A percentile compares a stretch with the other conserved stretches of the same genome.
These are phyloP conservation scores for Gerris buenoi DNA, from an alignment of 1,140 invertebrate genomes.

Conservation along the genomic window DNA sequence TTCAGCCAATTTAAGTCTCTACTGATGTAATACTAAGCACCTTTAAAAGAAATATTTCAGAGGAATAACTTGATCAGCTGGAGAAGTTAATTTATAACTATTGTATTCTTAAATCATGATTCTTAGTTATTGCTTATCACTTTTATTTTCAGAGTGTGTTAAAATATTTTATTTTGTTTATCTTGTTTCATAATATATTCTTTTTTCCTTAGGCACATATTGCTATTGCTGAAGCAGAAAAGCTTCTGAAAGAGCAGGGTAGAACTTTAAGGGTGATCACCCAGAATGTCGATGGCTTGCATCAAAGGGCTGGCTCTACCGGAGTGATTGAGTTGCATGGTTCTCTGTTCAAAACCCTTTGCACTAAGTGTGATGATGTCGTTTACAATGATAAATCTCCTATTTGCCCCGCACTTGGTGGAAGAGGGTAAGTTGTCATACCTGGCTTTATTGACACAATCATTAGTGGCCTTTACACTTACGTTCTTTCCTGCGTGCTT, in stretches of 20 bases:
- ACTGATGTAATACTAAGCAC: no score
- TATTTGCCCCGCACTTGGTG: not conserved
- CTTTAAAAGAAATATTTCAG: no score
- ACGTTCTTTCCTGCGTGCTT: no score
- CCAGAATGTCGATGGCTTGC: constrained; percentile 85
- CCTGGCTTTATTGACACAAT: no score
- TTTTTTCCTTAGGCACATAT: constrained; percentile 49
- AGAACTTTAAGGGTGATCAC: constrained; percentile 55
- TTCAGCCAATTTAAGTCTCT: no score
- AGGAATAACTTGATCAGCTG: no score
- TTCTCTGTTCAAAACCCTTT: constrained; percentile 65
- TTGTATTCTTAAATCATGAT: no score
- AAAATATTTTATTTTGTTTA: no score
- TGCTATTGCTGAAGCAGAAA: constrained; percentile 63
- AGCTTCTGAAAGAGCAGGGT: constrained; percentile 40
- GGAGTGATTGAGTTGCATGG: constrained; percentile 77
- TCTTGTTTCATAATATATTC: not conserved
- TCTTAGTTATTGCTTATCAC: no score
- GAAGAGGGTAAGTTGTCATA: constrained; percentile 2
- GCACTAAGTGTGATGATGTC: constrained; percentile 25
- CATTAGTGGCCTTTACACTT: no score
- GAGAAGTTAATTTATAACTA: no score
- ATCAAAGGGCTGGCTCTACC: constrained; percentile 64
- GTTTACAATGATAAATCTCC: not conserved
- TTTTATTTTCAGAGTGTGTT: no score